These are phyloP conservation scores for Lagocephalus sceleratus DNA, from an alignment of 2,797 vertebrate genomes.

Conservation along the genomic window DNA sequence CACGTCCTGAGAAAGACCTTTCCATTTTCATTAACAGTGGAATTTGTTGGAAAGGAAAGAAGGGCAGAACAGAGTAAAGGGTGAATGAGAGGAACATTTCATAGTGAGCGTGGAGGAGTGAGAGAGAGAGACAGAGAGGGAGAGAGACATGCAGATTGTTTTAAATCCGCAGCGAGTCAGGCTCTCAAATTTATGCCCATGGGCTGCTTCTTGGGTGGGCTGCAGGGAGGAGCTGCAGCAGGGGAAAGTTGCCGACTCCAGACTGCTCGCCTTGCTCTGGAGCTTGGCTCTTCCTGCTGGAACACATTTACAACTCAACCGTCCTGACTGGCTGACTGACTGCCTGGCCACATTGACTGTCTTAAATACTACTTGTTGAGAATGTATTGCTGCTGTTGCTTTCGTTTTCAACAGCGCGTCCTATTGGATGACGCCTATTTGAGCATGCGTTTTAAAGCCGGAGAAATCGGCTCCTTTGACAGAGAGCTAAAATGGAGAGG, in stretches of 20 bases:
- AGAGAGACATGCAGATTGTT: slow-evolving; percentile 78
- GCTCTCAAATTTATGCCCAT: slow-evolving; percentile 89
- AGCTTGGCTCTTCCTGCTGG: slow-evolving; percentile 76
- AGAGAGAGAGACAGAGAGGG: slow-evolving; percentile 36
- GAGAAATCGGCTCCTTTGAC: no score
- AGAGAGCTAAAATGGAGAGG: no score
- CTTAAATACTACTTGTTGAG: no score
- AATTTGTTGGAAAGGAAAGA: slow-evolving; percentile 67
- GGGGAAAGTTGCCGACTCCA: slow-evolving; percentile 77
- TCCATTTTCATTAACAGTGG: slow-evolving; percentile 72
- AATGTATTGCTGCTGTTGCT: background rate
- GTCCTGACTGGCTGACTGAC: slow-evolving; percentile 59
- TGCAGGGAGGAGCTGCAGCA: slow-evolving; percentile 76
- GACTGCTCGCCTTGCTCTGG: slow-evolving; percentile 71
- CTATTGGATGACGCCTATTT: no score
- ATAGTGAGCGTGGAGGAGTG: slow-evolving; percentile 49
- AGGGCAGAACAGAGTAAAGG: slow-evolving; percentile 47
- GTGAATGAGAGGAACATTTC: slow-evolving; percentile 56
- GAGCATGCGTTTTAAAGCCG: no score
- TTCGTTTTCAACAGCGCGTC: background rate
- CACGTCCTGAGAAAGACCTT: slow-evolving; percentile 56
- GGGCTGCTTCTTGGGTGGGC: slow-evolving; percentile 97
- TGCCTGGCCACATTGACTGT: slow-evolving; percentile 21
- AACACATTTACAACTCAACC: slow-evolving; percentile 75
- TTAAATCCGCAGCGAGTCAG: slow-evolving; percentile 82